A percentile compares a stretch with the other conserved stretches of the same genome.
phyloP scores from a whole-genome alignment of 1,140 invertebrate genomes.

The Trypoxylus dichotomus region DNA sequence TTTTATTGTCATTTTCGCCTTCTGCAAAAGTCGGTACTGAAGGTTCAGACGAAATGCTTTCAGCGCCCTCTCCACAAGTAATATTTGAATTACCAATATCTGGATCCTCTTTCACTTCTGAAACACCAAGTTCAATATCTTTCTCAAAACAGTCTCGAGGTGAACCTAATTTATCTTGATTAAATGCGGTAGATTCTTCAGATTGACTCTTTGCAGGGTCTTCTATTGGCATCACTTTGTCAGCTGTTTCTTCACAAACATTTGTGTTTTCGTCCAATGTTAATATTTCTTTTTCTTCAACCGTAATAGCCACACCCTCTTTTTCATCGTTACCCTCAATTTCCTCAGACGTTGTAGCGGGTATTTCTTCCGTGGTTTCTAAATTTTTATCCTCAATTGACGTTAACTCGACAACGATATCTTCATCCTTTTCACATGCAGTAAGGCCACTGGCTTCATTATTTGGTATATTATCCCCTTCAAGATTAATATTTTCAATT shows the following conservation, averaged over 20 bases:
- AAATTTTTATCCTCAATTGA: not conserved
- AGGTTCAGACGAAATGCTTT: not conserved
- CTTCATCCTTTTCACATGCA: not conserved
- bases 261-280: not conserved
- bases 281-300: not conserved
- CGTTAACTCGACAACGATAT: not conserved
- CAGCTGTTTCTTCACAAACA: not conserved
- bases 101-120: not conserved
- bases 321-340: not conserved
- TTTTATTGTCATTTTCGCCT: not conserved
- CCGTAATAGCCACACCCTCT: not conserved
- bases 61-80: not conserved
- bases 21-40: not conserved
- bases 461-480: not conserved
- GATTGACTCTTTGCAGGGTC: not conserved
- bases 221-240: not conserved
- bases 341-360: not conserved
- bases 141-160: not conserved
- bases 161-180: not conserved
- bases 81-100: too few relatives aligned
- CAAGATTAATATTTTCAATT: not conserved
- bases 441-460: not conserved
- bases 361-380: slow-evolving; percentile 8
- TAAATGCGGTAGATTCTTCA: not conserved
- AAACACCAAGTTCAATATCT: not conserved